These are phyloP conservation scores for Aproaerema taeniolella DNA, from an alignment of 2,888 invertebrate genomes.

Conservation along the genomic window DNA sequence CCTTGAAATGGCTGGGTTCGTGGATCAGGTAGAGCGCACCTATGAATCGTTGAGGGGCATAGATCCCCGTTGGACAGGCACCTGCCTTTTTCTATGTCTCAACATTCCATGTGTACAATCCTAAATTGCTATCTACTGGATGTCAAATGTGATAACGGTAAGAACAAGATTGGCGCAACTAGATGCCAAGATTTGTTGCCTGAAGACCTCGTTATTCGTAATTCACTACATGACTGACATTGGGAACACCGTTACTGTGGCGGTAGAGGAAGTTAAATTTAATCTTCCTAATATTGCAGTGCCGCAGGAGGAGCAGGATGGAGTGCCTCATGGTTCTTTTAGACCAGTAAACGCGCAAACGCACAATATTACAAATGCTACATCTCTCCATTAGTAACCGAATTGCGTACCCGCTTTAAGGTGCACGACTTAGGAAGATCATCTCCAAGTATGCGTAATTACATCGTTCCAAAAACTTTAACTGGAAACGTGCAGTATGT, in stretches of 20 bases:
- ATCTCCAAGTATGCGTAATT: too few relatives aligned
- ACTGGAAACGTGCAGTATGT: too few relatives aligned
- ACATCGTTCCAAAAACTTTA: too few relatives aligned
- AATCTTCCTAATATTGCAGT: slow-evolving; percentile 20
- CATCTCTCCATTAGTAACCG: not conserved
- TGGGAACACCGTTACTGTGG: slow-evolving; percentile 21
- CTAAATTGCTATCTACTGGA: slow-evolving; percentile 22
- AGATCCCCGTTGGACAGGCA: slow-evolving; percentile 23
- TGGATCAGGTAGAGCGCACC: too few relatives aligned
- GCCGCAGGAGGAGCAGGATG: slow-evolving; percentile 14
- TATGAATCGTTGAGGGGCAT: too few relatives aligned
- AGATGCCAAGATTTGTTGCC: slow-evolving; percentile 22
- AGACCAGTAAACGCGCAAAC: slow-evolving; percentile 1
- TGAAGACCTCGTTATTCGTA: too few relatives aligned
- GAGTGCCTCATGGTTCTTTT: slow-evolving; percentile 11
- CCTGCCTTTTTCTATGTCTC: slow-evolving; percentile 25
- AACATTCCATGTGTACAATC: slow-evolving; percentile 24
- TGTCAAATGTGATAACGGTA: slow-evolving; percentile 19
- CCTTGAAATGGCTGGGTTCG: slow-evolving; percentile 22
- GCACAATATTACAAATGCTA: not conserved
- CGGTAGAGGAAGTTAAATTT: slow-evolving; percentile 20
- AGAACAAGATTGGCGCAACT: slow-evolving; percentile 15
- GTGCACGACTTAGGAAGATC: too few relatives aligned
- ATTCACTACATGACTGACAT: slow-evolving; percentile 18
- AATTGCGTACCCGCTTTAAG: too few relatives aligned